A percentile compares a stretch with the other conserved stretches of the same genome.
Conservation (phyloP, 2,797 vertebrate genomes). For the Sebastes alutus region DNA sequence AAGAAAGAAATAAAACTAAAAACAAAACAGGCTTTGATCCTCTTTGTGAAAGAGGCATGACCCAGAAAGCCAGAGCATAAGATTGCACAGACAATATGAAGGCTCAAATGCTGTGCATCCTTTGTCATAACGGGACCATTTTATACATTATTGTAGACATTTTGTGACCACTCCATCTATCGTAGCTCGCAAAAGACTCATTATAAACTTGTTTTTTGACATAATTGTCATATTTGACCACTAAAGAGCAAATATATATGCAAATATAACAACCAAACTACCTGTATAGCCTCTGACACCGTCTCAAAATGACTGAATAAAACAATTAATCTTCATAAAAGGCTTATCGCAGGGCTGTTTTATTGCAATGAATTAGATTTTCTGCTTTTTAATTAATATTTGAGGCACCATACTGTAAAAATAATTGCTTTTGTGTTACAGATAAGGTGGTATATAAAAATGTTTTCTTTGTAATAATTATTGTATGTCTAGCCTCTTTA, state of each 20-base stretch:
- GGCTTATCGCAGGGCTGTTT: neutral
- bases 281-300: neutral
- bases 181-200: neutral
- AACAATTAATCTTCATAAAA: neutral
- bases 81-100: neutral
- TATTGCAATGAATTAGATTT: neutral
- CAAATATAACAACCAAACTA: neutral
- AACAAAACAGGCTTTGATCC: conserved; percentile 55
- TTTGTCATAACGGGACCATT: neutral
- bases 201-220: neutral
- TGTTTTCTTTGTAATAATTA: neutral
- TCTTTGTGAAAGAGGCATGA: conserved; percentile 50
- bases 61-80: conserved; percentile 44
- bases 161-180: neutral
- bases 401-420: neutral
- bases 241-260: neutral
- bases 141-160: neutral
- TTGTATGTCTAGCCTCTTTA: neutral
- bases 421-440: neutral
- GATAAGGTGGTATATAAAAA: neutral
- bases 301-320: neutral
- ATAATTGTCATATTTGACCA: neutral
- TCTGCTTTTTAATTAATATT: neutral
- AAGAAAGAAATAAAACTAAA: conserved; percentile 50
- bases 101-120: neutral